Evolutionary conservation across 2,888 invertebrate genomes (phyloP).

Genomic region (Himalopsyche kuldschensis): DNA sequence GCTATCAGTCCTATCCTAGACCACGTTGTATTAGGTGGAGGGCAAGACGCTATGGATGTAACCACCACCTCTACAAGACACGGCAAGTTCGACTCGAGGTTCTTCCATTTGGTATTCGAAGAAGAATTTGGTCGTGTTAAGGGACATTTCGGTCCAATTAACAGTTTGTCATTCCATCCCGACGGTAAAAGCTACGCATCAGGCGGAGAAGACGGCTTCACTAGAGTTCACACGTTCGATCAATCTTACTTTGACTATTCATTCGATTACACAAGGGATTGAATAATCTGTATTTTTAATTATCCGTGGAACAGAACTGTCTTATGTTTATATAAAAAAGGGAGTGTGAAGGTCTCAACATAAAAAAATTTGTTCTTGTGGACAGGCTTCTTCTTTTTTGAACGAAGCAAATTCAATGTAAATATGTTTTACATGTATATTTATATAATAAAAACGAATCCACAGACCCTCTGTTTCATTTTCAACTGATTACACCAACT

Average conservation of each 20-base stretch:
- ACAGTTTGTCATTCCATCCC: constrained; percentile 97
- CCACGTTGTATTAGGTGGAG: constrained; percentile 97
- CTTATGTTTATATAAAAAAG: background rate
- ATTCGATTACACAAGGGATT: constrained; percentile 76
- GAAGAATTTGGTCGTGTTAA: constrained; percentile 98
- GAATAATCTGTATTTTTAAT: constrained; percentile 17
- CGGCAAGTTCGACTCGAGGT: constrained; percentile 95
- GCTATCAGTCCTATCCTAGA: constrained; percentile 93
- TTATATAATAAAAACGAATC: background rate
- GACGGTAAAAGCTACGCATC: constrained; percentile 95
- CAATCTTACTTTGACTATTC: constrained; percentile 94
- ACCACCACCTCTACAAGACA: constrained; percentile 91
- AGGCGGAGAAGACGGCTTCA: constrained; percentile 98
- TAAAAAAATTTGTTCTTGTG: background rate
- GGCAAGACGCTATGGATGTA: constrained; percentile 99
- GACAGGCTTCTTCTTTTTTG: background rate
- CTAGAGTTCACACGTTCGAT: constrained; percentile 95
- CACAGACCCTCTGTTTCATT: background rate
- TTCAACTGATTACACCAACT: background rate
- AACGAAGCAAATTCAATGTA: background rate
- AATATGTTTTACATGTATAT: background rate
- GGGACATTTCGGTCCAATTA: constrained; percentile 99
- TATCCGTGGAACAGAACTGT: background rate
- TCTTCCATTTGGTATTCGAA: constrained; percentile 95
- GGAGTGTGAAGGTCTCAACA: background rate